Evolutionary conservation across 2,113 vertebrate genomes (phyloP).

Genomic region (Aptenodytes patagonicus): DNA sequence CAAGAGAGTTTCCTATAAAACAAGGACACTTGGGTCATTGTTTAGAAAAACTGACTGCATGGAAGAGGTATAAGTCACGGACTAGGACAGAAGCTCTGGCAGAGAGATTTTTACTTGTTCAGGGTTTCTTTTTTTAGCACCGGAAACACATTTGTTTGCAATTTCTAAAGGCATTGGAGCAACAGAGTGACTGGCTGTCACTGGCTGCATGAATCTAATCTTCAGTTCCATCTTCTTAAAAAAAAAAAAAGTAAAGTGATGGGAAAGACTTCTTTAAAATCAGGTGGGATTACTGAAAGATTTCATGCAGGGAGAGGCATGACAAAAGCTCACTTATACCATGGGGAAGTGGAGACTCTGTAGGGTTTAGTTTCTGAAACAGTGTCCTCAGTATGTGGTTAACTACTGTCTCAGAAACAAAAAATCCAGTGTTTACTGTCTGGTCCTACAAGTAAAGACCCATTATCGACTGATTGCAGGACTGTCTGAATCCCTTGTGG

Average conservation of each 20-base stretch:
- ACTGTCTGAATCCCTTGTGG: not conserved
- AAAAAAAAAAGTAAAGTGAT: not conserved
- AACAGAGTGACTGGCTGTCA: not conserved
- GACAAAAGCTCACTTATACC: not conserved
- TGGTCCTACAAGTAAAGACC: not conserved
- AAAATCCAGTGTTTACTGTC: not conserved
- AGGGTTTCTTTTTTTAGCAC: not conserved
- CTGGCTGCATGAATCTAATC: not conserved
- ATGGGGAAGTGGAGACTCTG: not conserved
- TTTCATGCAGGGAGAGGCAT: not conserved
- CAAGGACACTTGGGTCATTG: conserved; percentile 68
- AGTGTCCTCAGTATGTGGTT: not conserved
- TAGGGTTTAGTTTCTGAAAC: not conserved
- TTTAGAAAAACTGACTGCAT: conserved; percentile 32
- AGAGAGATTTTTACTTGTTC: not conserved
- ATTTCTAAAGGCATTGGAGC: conserved; percentile 21
- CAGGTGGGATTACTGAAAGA: conserved; percentile 11
- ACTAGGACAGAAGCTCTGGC: conserved; percentile 2
- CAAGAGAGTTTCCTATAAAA: conserved; percentile 43
- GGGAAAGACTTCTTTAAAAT: conserved; percentile 14
- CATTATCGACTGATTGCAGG: accelerated
- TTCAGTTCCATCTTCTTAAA: not conserved
- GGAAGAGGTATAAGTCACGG: not conserved
- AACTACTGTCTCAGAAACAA: not conserved
- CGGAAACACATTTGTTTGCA: not conserved